phyloP scores from a whole-genome alignment of 1,140 invertebrate species.

The Drosophila simulans region DNA sequence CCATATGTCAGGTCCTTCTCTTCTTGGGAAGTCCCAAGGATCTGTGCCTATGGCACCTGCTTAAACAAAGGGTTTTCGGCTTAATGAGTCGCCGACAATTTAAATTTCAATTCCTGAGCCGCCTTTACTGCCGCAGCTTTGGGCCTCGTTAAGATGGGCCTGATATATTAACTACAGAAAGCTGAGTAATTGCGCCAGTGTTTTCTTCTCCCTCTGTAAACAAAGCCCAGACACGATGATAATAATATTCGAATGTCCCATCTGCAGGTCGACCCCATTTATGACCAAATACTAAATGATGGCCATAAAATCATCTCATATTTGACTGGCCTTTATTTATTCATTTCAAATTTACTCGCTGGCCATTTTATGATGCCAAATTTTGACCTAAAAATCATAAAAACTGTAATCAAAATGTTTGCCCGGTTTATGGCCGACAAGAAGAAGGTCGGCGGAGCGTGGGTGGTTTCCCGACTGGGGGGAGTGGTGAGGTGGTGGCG shows the following conservation, averaged over 20 bases:
- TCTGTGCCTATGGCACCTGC: conserved; percentile 66
- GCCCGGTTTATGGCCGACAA: conserved; percentile 61
- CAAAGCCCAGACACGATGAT: conserved; percentile 20
- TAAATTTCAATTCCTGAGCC: conserved; percentile 60
- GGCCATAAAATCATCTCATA: conserved; percentile 62
- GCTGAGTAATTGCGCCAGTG: conserved; percentile 61
- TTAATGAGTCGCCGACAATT: conserved; percentile 57
- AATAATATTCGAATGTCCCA: conserved; percentile 29
- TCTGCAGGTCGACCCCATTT: conserved; percentile 20
- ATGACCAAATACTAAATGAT: conserved; percentile 24
- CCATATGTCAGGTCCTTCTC: conserved; percentile 21
- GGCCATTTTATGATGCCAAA: conserved; percentile 80
- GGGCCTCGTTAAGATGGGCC: conserved; percentile 56
- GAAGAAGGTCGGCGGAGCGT: conserved; percentile 11
- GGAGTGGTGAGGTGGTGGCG: background rate
- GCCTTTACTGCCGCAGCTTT: conserved; percentile 49
- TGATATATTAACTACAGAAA: conserved; percentile 59
- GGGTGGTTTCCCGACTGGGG: conserved; percentile 4
- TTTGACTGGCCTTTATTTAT: conserved; percentile 69
- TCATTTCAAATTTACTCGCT: conserved; percentile 81
- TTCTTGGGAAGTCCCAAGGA: conserved; percentile 20
- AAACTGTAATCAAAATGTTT: conserved; percentile 78
- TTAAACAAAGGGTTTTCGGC: conserved; percentile 52
- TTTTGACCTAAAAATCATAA: conserved; percentile 84
- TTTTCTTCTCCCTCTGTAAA: conserved; percentile 12